Conservation (phyloP, 1,140 invertebrate genomes). For the Meteorus sp. region DNA sequence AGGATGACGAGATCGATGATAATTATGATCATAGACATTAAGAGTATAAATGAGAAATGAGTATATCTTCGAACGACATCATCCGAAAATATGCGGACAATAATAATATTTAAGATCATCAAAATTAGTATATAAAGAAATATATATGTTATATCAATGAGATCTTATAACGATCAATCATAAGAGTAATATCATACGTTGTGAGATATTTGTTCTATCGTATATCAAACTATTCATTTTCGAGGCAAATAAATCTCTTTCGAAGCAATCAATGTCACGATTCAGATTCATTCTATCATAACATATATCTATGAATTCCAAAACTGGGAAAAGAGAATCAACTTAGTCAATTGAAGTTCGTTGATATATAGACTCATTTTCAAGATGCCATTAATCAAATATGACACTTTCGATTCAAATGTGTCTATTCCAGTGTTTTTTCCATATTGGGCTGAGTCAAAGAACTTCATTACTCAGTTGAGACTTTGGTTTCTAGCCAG, state of each 20-base stretch:
- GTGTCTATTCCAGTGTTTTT: conserved; percentile 9
- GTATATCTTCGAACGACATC: conserved; percentile 4
- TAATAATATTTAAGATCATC: conserved; percentile 25
- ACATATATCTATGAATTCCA: no score
- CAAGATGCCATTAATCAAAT: no score
- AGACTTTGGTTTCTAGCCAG: conserved; percentile 24
- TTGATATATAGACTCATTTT: no score
- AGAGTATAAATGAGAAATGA: background rate
- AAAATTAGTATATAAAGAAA: conserved; percentile 10
- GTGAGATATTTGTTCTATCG: background rate
- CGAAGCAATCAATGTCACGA: no score
- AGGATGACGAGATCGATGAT: no score
- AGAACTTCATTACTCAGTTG: conserved; percentile 5
- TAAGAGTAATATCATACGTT: background rate
- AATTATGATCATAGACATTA: conserved; percentile 14
- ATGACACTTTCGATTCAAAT: no score
- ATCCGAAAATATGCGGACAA: conserved; percentile 18
- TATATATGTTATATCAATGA: conserved; percentile 2
- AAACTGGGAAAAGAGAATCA: no score
- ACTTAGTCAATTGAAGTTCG: no score
- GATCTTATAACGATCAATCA: background rate
- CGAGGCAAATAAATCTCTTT: no score
- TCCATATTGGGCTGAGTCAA: conserved; percentile 7
- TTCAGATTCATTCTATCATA: no score
- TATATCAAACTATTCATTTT: no score